Conservation (phyloP, 1,140 invertebrate genomes). For the Aphelinus atriplicis region DNA sequence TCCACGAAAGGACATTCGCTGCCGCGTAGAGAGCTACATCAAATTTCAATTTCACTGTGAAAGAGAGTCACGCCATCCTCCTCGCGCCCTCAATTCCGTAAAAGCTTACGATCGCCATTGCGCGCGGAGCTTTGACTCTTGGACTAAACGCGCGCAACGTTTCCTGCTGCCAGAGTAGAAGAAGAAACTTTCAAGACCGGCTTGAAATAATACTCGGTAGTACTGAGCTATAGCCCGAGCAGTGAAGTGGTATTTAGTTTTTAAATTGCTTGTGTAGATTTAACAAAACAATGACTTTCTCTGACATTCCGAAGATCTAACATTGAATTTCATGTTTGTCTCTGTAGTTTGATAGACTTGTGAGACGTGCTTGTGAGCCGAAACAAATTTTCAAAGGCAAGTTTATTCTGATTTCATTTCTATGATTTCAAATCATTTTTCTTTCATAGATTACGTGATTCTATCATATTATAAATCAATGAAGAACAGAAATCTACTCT, state of each 20-base stretch:
- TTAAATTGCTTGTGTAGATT: too few relatives aligned
- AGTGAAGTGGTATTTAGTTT: background rate
- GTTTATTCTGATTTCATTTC: background rate
- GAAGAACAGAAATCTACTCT: too few relatives aligned
- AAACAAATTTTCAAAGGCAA: too few relatives aligned
- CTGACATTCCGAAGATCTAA: too few relatives aligned
- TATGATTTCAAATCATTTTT: too few relatives aligned
- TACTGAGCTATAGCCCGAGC: background rate
- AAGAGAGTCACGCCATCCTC: constrained; percentile 5
- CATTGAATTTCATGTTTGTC: too few relatives aligned
- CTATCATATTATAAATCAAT: too few relatives aligned
- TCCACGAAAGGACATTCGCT: constrained; percentile 1
- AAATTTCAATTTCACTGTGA: constrained; percentile 34
- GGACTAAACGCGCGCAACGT: background rate
- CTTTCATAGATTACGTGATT: too few relatives aligned
- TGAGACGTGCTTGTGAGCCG: too few relatives aligned
- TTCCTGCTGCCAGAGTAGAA: background rate
- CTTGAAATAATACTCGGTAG: constrained; percentile 18
- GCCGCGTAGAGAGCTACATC: constrained; percentile 20
- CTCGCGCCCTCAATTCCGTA: constrained; percentile 25
- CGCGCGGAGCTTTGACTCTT: constrained; percentile 8
- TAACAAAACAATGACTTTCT: too few relatives aligned
- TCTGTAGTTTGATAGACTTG: too few relatives aligned
- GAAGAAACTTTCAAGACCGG: constrained; percentile 10
- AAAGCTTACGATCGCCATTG: constrained; percentile 27